These are phyloP conservation scores for Meloidogyne chitwoodi DNA, from an alignment of 1,140 invertebrate genomes.

Conservation along the genomic window DNA sequence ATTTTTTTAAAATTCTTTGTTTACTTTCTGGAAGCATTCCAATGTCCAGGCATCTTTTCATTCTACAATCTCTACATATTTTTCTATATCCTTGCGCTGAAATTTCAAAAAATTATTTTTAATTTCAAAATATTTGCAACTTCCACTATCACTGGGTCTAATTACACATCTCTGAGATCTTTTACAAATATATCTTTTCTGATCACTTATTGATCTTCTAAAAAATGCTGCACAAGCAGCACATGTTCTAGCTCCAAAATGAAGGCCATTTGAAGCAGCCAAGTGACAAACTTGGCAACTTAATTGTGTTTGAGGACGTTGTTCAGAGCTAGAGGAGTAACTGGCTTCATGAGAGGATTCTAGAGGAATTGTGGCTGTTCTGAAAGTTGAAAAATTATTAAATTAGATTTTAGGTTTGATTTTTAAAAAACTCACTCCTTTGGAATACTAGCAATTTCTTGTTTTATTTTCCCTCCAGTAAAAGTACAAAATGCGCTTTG, in stretches of 20 bases:
- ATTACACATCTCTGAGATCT: conserved; percentile 35
- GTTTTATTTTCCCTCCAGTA: neutral
- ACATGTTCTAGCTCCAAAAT: conserved; percentile 36
- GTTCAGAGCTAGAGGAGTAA: conserved; percentile 1
- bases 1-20: neutral
- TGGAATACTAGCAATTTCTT: conserved; percentile 1
- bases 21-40: conserved; percentile 51
- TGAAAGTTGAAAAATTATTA: neutral
- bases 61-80: conserved; percentile 45
- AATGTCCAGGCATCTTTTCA: conserved; percentile 47
- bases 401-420: neutral
- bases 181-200: conserved; percentile 38
- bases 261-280: conserved; percentile 37
- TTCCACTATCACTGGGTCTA: conserved; percentile 17
- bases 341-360: neutral
- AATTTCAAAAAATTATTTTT: conserved; percentile 3
- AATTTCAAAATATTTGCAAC: neutral
- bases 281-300: conserved; percentile 32
- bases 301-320: conserved; percentile 16
- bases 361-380: conserved; percentile 9
- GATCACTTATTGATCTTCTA: conserved; percentile 40
- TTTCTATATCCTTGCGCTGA: conserved; percentile 45
- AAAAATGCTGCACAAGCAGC: conserved; percentile 40
- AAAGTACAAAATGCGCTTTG: neutral
- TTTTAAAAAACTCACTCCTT: conserved; percentile 4